Conservation (phyloP, 2,888 invertebrate genomes). For the Aphodius granarius region DNA sequence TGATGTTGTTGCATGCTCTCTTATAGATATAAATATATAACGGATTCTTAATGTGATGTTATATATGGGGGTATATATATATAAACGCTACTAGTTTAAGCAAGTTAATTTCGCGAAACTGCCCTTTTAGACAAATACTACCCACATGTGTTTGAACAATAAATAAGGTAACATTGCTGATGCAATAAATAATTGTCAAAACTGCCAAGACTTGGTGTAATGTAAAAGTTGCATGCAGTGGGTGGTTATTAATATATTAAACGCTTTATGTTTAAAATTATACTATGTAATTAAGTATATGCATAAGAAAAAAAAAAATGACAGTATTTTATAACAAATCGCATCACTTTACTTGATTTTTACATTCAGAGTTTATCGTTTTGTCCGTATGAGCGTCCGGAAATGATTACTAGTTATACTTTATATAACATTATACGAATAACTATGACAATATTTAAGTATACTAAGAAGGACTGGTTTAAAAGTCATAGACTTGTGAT, state of each 20-base stretch:
- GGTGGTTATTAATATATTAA: too few species aligned
- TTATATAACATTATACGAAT: background rate
- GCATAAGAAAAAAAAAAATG: too few species aligned
- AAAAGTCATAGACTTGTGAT: too few species aligned
- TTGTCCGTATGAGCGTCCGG: background rate
- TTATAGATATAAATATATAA: background rate
- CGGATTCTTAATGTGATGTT: background rate
- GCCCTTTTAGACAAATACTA: constrained; percentile 17
- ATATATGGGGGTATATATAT: too few species aligned
- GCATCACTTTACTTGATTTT: too few species aligned
- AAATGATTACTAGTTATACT: background rate
- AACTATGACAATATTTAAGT: background rate
- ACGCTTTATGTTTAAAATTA: too few species aligned
- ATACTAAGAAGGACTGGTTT: background rate
- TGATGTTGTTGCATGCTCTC: background rate
- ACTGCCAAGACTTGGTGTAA: background rate
- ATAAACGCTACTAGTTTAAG: too few species aligned
- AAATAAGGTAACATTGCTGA: background rate
- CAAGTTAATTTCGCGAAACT: too few species aligned
- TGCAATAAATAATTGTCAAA: background rate
- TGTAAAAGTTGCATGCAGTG: background rate
- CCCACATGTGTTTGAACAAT: background rate
- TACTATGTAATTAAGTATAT: too few species aligned
- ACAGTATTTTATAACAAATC: too few species aligned
- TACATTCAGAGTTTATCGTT: background rate